Base-by-base conservation (phyloP, 92 coral and sea anemone genomes). In the Actinostola sp. region DNA sequence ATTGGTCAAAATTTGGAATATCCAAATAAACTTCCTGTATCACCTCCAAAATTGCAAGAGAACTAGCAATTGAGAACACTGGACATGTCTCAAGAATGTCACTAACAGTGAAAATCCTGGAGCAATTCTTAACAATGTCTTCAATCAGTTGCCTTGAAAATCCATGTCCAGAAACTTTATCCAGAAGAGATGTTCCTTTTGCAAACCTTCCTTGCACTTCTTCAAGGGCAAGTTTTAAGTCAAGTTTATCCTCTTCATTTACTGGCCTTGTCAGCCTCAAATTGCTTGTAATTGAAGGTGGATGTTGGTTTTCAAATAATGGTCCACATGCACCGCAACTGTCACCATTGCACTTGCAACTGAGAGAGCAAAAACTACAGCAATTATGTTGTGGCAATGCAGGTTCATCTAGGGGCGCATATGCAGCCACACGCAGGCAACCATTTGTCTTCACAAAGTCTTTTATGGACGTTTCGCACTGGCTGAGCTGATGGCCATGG, bases 361-460 rank as follows among this genome's bases (percentile, higher is more conserved):
- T 6, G 20, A 13, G 28, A 2, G 83, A 23, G 41, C 89, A 88
- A 66, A 51, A 43, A 2, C 67, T 76, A 23, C 89, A 88, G 51
- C 89, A 88, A 50, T 83, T 61, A 68, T 88, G 89, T 2, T 30
- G 44, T 29, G 86, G 88, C 23, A 36, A 44, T 30, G 72, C 36
- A 2, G 85, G 82, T 29, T 83, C 0, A 59, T 83, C 93, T 48
- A 88, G 38, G 29, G 65, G 21, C 49, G 32, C 45, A 39, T 83
- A 78, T 15, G 83, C 83, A 15, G 92, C 83, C 9, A 86, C 89
- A 19, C 83, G 79, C 13, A 61, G 67, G 39, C 86, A 83, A 29
- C 86, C 85, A 70, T 77, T 55, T 0, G 85, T 63, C 14, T 80
- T 19, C n/a, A 87, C 65, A 87, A 87, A 87, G 54, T 82, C 88